Percentiles rank a stretch among this genome's conserved stretches.
phyloP scores from a whole-genome alignment of 2,888 invertebrate species.

The Zonitis immaculata region DNA sequence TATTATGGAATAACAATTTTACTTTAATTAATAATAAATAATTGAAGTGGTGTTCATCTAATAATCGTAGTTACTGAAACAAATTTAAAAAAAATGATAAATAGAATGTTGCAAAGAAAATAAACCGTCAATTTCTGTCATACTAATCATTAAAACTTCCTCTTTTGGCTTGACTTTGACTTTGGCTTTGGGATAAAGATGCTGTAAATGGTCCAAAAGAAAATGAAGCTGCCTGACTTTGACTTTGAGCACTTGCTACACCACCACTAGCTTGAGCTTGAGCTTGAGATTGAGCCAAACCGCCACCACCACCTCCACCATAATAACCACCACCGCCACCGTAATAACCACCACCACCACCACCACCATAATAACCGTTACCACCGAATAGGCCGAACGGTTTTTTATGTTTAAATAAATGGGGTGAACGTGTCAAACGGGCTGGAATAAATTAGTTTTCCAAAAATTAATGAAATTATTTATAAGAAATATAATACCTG shows the following conservation, averaged over 20 bases:
- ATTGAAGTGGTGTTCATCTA: too few species aligned
- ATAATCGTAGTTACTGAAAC: not conserved
- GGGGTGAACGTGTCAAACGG: too few species aligned
- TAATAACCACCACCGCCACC: constrained; percentile 2
- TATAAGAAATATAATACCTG: too few species aligned
- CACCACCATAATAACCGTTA: not conserved
- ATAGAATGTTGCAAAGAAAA: not conserved
- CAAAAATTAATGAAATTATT: too few species aligned
- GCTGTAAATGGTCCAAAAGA: constrained; percentile 12
- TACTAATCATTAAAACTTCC: not conserved
- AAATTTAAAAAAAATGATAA: not conserved
- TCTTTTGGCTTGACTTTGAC: constrained; percentile 11
- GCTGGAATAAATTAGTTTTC: too few species aligned
- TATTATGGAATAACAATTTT: too few species aligned
- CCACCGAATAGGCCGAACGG: constrained; percentile 4
- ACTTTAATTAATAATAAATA: too few species aligned
- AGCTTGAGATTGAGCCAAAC: constrained; percentile 4
- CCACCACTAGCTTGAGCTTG: constrained; percentile 9
- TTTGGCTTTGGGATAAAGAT: constrained; percentile 13
- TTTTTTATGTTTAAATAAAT: constrained; percentile 12
- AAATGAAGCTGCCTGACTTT: constrained; percentile 10
- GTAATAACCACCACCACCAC: not conserved
- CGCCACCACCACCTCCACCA: constrained; percentile 1
- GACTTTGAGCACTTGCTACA: constrained; percentile 11
- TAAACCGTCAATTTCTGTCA: not conserved